Percentiles rank a stretch among this genome's conserved stretches.
Conservation (phyloP, 2,113 vertebrate species). For the Oncorhynchus kisutch region DNA sequence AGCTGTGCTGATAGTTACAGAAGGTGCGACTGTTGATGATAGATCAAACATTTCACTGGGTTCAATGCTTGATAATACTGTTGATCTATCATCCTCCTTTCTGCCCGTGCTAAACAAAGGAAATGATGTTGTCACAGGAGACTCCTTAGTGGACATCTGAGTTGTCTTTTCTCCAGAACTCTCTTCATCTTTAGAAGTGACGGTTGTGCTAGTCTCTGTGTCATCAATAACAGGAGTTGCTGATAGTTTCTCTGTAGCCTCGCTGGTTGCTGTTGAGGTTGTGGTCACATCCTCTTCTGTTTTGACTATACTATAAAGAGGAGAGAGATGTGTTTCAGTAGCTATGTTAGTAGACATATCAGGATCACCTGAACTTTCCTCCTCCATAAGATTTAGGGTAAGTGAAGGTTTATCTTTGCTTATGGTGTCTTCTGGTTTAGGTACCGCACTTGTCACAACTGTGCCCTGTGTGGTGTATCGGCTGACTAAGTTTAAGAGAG, state of each 20-base stretch:
- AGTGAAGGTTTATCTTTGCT: not conserved
- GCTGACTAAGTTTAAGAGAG: conserved; percentile 47
- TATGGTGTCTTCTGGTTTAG: not conserved
- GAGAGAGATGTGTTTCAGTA: not conserved
- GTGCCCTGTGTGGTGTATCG: conserved; percentile 24
- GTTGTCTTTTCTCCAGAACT: not conserved
- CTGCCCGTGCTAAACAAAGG: not conserved
- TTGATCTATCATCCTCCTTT: not conserved
- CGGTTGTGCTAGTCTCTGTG: not conserved
- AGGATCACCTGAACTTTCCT: conserved; percentile 12
- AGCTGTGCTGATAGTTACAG: not conserved
- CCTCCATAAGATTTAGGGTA: not conserved
- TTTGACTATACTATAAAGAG: not conserved
- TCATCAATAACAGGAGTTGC: not conserved
- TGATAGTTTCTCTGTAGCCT: not conserved
- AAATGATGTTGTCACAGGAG: not conserved
- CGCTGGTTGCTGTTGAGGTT: not conserved
- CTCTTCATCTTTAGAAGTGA: not conserved
- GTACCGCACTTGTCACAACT: conserved; percentile 8
- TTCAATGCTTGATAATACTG: not conserved
- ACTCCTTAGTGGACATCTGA: not conserved
- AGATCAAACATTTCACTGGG: not conserved
- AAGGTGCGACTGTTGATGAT: not conserved
- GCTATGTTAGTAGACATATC: not conserved
- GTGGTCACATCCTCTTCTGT: not conserved